A percentile compares a stretch with the other conserved stretches of the same genome.
Conservation (phyloP, 37 sponge, comb jelly and placozoan species). For the Trichoplax adhaerens region DNA sequence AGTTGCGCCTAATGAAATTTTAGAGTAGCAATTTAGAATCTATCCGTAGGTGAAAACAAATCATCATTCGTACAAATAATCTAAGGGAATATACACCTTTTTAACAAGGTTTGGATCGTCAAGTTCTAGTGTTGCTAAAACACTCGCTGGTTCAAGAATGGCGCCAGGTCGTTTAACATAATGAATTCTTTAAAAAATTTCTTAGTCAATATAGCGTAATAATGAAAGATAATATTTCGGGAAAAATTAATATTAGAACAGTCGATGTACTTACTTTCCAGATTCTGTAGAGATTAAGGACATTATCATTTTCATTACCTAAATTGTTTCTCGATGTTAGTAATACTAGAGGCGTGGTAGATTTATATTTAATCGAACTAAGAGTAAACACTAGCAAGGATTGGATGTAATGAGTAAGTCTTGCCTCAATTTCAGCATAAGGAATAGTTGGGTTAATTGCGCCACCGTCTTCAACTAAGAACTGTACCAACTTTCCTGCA, state of each 20-base stretch:
- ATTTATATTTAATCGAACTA: too few species aligned
- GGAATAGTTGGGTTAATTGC: conserved; percentile 46
- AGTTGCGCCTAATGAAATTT: too few species aligned
- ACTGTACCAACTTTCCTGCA: conserved; percentile 85
- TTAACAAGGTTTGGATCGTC: conserved; percentile 54
- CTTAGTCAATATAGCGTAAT: background rate
- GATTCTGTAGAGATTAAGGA: conserved; percentile 32
- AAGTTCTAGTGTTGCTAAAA: conserved; percentile 68
- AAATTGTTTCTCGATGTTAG: background rate
- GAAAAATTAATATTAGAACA: background rate
- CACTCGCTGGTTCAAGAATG: conserved; percentile 67
- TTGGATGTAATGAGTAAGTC: background rate
- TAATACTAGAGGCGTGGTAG: too few species aligned
- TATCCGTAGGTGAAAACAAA: too few species aligned
- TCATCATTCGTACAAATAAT: too few species aligned
- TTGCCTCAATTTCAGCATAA: conserved; percentile 81
- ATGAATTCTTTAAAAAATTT: conserved; percentile 23
- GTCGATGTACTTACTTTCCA: conserved; percentile 44
- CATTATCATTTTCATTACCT: conserved; percentile 93
- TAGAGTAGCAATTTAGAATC: too few species aligned
- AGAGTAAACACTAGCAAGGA: too few species aligned
- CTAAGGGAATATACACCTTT: conserved; percentile 10
- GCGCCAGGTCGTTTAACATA: conserved; percentile 66
- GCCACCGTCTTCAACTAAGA: conserved; percentile 60
- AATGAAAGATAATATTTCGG: background rate